Evolutionary conservation across 2,113 vertebrate species (phyloP).

Genomic region (Takifugu flavidus): DNA sequence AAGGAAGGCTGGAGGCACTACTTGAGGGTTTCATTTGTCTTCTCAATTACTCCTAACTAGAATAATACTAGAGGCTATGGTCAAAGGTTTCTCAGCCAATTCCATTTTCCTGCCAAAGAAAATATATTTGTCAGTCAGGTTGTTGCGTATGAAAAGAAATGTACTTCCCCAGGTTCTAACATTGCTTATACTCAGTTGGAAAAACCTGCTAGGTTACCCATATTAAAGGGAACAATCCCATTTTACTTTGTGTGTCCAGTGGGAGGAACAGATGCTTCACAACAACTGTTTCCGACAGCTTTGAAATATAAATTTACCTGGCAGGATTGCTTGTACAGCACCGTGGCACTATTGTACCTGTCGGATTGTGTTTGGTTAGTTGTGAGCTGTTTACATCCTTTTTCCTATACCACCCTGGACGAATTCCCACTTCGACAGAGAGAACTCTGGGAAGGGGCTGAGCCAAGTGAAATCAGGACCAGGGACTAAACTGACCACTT

Average conservation of each 20-base stretch:
- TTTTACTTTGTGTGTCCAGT: background rate
- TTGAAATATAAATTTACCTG: conserved; percentile 17
- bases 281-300: background rate
- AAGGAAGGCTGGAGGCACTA: background rate
- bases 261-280: conserved; percentile 6
- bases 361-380: conserved; percentile 5
- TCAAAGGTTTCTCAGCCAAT: conserved; percentile 25
- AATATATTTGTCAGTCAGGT: too few species aligned
- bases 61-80: background rate
- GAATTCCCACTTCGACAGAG: conserved; percentile 6
- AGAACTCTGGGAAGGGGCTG: too few species aligned
- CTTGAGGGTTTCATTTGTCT: background rate
- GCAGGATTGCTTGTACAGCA: conserved; percentile 11
- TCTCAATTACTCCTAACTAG: background rate
- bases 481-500: background rate
- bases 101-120: conserved; percentile 6
- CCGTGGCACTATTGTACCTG: background rate
- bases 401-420: conserved; percentile 11
- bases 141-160: too few species aligned
- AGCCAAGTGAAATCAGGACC: conserved; percentile 5
- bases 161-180: too few species aligned
- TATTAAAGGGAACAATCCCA: background rate
- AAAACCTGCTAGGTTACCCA: too few species aligned
- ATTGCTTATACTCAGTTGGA: too few species aligned
- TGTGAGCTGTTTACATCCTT: conserved; percentile 4